phyloP scores from a whole-genome alignment of 2,888 invertebrate species.

The Pasiphila rectangulata region DNA sequence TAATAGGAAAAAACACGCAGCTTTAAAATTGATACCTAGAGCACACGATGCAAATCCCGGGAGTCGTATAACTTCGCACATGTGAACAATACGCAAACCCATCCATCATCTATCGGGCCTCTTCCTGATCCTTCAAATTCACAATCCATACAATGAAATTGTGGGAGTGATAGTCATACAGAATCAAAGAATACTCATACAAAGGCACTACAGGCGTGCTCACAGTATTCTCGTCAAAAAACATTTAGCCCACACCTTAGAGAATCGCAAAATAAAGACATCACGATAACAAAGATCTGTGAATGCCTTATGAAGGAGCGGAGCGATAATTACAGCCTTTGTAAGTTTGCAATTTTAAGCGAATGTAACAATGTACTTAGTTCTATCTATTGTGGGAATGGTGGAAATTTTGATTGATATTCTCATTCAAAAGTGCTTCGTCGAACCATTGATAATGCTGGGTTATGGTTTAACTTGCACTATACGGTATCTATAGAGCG shows the following conservation, averaged over 20 bases:
- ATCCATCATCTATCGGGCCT: constrained; percentile 66
- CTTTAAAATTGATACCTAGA: constrained; percentile 4
- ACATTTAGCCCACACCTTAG: constrained; percentile 80
- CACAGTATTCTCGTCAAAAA: constrained; percentile 78
- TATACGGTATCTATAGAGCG: too few relatives aligned
- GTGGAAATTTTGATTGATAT: constrained; percentile 52
- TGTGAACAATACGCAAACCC: constrained; percentile 47
- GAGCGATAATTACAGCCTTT: constrained; percentile 78
- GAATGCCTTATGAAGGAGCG: constrained; percentile 63
- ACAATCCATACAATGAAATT: constrained; percentile 68
- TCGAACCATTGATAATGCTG: constrained; percentile 1
- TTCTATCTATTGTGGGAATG: constrained; percentile 47
- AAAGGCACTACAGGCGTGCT: constrained; percentile 73
- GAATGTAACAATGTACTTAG: constrained; percentile 52
- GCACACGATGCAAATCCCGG: constrained; percentile 43
- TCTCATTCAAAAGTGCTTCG: constrained; percentile 22
- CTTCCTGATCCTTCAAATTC: constrained; percentile 63
- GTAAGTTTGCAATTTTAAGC: constrained; percentile 64
- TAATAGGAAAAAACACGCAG: neutral
- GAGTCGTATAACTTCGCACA: constrained; percentile 72
- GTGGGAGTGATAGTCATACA: constrained; percentile 70
- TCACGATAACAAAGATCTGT: constrained; percentile 55
- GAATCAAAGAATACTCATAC: constrained; percentile 50
- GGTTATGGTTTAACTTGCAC: neutral
- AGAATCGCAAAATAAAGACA: constrained; percentile 79